These are phyloP conservation scores for Tromatobia lineatoria DNA, from an alignment of 2,888 invertebrate species.

Conservation along the genomic window DNA sequence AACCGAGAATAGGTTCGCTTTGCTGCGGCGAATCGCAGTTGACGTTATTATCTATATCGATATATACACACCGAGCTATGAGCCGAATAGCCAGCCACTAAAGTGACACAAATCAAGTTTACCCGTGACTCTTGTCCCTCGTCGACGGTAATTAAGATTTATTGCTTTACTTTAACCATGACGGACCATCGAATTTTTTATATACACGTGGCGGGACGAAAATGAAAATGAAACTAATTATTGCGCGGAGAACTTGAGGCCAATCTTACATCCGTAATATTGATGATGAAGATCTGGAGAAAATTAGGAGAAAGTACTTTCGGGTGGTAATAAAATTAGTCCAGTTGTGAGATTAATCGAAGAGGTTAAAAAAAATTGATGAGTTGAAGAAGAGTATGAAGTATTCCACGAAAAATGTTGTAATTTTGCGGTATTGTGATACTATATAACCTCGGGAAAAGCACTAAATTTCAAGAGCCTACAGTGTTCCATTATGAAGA, in stretches of 20 bases:
- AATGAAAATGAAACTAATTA: conserved; percentile 16
- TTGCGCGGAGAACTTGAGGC: background rate
- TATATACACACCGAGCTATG: background rate
- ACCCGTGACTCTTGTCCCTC: background rate
- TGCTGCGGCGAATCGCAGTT: background rate
- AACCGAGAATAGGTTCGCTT: conserved; percentile 48
- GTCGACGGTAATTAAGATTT: conserved; percentile 32
- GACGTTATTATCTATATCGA: conserved; percentile 28
- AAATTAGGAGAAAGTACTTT: no score
- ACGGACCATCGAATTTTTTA: conserved; percentile 18
- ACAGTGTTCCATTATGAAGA: no score
- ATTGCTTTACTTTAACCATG: background rate
- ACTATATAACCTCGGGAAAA: no score
- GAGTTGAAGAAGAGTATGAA: no score
- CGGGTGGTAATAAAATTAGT: no score
- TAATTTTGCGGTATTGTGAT: no score
- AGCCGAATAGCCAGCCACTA: background rate
- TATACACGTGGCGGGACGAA: background rate
- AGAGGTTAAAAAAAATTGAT: no score
- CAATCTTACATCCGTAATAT: no score
- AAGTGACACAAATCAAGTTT: conserved; percentile 7
- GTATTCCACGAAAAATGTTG: conserved; percentile 6
- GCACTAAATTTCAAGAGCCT: no score
- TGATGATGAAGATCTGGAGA: no score
- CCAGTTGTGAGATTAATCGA: no score